Evolutionary conservation across 2,113 vertebrate genomes (phyloP).

Genomic region (Willisornis vidua): DNA sequence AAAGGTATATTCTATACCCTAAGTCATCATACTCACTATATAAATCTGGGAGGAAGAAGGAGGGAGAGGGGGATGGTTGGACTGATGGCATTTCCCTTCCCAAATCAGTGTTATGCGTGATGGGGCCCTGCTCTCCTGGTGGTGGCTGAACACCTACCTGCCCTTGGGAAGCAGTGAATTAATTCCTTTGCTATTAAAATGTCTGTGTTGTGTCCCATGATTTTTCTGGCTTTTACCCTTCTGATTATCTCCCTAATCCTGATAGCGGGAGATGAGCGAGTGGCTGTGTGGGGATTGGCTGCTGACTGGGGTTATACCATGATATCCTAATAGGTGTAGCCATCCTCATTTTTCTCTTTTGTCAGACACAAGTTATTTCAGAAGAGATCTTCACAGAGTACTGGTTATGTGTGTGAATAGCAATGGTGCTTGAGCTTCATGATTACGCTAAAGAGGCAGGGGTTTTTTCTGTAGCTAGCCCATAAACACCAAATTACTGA

Average conservation of each 20-base stretch:
- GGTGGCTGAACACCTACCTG: not conserved
- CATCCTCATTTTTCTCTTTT: not conserved
- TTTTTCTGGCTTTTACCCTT: not conserved
- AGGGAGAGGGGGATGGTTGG: not conserved
- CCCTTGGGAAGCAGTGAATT: not conserved
- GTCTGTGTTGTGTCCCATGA: not conserved
- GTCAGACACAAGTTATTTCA: not conserved
- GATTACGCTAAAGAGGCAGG: not conserved
- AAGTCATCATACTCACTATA: not conserved
- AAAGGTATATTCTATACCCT: not conserved
- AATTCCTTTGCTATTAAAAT: not conserved
- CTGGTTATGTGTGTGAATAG: not conserved
- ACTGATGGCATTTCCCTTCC: not conserved
- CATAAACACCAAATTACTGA: not conserved
- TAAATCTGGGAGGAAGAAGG: not conserved
- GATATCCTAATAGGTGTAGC: not conserved
- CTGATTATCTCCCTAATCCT: no score
- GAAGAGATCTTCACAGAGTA: not conserved
- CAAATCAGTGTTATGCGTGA: no score
- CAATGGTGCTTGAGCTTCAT: not conserved
- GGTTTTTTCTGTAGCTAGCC: not conserved
- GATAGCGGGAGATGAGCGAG: fast-evolving
- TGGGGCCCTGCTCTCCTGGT: not conserved
- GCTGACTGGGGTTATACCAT: not conserved
- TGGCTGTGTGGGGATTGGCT: not conserved